phyloP scores from a whole-genome alignment of 2,797 vertebrate genomes.

The Pipistrellus kuhlii region DNA sequence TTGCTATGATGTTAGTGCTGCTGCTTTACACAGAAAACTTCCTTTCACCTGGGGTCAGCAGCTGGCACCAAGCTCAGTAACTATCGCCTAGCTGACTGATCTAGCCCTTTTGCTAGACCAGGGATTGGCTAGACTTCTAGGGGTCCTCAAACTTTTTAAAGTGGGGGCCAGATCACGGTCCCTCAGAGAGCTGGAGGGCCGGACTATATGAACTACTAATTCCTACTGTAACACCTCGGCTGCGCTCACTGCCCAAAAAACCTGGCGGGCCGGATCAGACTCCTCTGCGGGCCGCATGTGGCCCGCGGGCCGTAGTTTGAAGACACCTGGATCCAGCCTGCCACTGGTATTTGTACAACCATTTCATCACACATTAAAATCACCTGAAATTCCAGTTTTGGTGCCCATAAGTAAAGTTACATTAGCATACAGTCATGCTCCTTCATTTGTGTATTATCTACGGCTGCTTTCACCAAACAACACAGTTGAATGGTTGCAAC shows the following conservation, averaged over 20 bases:
- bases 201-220: no score
- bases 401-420: conserved; percentile 45
- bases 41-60: neutral
- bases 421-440: conserved; percentile 1
- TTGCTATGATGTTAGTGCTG: neutral
- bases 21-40: conserved; percentile 52
- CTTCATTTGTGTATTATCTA: conserved; percentile 19
- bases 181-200: no score
- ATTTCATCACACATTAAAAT: conserved; percentile 45
- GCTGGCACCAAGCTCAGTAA: conserved; percentile 35
- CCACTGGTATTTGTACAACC: neutral
- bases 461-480: conserved; percentile 48
- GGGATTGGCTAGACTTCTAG: neutral
- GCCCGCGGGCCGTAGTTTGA: no score
- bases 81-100: neutral
- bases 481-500: neutral
- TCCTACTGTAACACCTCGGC: no score
- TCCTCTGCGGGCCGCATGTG: no score
- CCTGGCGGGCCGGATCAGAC: no score
- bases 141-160: no score
- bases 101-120: neutral
- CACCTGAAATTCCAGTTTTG: conserved; percentile 52
- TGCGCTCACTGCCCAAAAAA: no score
- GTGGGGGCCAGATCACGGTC: no score
- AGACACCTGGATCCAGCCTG: neutral